phyloP scores from a whole-genome alignment of 2,797 vertebrate species.

The Propithecus perrieri region DNA sequence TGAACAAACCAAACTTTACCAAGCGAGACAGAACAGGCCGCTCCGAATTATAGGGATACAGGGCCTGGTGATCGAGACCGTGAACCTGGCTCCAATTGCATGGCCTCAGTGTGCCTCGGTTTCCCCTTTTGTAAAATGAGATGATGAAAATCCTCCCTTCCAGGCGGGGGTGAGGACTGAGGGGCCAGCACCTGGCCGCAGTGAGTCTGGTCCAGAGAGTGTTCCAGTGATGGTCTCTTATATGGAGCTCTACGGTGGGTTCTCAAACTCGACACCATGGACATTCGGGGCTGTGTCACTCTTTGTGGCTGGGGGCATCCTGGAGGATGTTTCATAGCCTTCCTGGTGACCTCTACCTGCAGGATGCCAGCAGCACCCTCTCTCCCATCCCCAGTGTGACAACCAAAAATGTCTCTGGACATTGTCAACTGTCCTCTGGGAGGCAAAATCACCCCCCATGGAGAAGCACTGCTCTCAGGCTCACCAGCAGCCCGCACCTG shows the following conservation, averaged over 20 bases:
- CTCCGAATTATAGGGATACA: neutral
- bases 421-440: neutral
- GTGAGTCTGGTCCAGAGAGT: neutral
- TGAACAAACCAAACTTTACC: neutral
- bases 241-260: accelerated
- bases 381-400: neutral
- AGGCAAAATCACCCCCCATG: neutral
- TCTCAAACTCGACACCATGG: accelerated
- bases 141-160: neutral
- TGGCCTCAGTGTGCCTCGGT: neutral
- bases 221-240: accelerated
- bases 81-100: accelerated
- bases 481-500: neutral
- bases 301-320: neutral
- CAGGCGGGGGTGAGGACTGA: too few relatives aligned
- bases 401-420: neutral
- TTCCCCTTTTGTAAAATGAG: neutral
- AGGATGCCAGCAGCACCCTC: neutral
- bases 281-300: accelerated
- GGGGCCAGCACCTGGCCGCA: accelerated
- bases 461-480: neutral
- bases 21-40: neutral
- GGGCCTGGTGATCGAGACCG: neutral
- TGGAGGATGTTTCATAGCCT: neutral
- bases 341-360: neutral